Conservation (phyloP, 1,140 invertebrate species). For the Gryllus bimaculatus region DNA sequence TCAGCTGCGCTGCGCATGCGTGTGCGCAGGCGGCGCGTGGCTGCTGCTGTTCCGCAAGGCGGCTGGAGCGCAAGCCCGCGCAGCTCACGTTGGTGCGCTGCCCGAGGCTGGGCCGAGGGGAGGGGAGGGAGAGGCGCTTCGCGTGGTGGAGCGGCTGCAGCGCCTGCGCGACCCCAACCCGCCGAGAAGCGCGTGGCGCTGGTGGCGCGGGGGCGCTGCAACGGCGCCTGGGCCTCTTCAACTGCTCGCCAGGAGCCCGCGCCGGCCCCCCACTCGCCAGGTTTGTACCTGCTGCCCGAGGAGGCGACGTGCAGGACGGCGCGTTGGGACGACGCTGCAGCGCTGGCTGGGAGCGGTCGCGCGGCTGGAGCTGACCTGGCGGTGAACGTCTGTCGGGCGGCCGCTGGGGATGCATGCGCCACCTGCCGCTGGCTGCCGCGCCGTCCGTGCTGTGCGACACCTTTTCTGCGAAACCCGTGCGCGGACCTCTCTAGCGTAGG, state of each 20-base stretch:
- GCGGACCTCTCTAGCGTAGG: constrained; percentile 75
- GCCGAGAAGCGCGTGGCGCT: constrained; percentile 27
- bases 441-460: constrained; percentile 45
- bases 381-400: constrained; percentile 68
- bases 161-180: neutral
- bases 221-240: constrained; percentile 77
- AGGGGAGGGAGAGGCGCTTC: neutral
- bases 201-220: constrained; percentile 48
- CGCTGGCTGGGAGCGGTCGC: constrained; percentile 37
- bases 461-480: constrained; percentile 66
- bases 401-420: constrained; percentile 72
- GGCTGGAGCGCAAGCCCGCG: neutral
- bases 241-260: constrained; percentile 59
- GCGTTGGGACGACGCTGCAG: constrained; percentile 36
- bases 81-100: neutral
- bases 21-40: neutral
- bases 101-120: neutral
- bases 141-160: constrained; percentile 43
- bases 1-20: neutral
- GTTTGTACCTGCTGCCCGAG: neutral
- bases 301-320: neutral
- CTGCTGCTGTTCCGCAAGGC: neutral
- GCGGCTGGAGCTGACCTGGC: constrained; percentile 62
- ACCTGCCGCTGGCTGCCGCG: constrained; percentile 44
- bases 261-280: neutral